Evolutionary conservation across 2,888 invertebrate genomes (phyloP), one percentile per base, ranked within the genome.

Genomic region (Achlya flavicornis): DNA sequence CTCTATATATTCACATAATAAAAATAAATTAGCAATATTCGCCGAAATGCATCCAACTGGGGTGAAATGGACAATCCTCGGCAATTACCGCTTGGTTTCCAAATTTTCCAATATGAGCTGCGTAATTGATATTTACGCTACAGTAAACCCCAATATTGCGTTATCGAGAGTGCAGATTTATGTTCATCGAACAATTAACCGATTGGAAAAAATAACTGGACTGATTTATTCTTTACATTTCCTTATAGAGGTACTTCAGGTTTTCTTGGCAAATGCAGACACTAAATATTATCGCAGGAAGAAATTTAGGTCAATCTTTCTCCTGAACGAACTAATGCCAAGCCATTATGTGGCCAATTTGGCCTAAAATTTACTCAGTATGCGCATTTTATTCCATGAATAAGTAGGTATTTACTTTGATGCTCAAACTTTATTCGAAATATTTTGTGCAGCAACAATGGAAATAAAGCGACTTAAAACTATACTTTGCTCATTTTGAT

Each of bases 91-190:
- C 70, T 79, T 79, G 84, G 80, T 82, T 83, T 78, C 87, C 82
- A 82, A 88, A 86, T 85, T 85, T 84, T 76, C 84, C 85, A 77
- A 85, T 86, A 84, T 83, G 84, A 83, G 78, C 85, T 72, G 71
- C 77, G 81, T 90, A 91, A 92, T 92, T 92, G 90, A 90, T 92
- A 92, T 92, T 92, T 90, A 92, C 90, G 90, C 85, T 72, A 80
- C 88, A 87, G 87, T 89, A 84, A 89, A 78, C 82, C 80, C 78
- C 76, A 77, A 78, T 74, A 79, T 78, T 79, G 79, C 73, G 73
- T 74, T 41, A 76, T 77, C 74, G 76, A 73, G 72, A 71, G 75
- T 75, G 62, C 72, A 71, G 81, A 84, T 84, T 83, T 80, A 84
- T 84, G 78, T 80, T 85, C 79, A 84, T 82, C 76, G 75, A 75